These are phyloP conservation scores for Rhinella marina DNA, from an alignment of 2,797 vertebrate genomes.

Conservation along the genomic window DNA sequence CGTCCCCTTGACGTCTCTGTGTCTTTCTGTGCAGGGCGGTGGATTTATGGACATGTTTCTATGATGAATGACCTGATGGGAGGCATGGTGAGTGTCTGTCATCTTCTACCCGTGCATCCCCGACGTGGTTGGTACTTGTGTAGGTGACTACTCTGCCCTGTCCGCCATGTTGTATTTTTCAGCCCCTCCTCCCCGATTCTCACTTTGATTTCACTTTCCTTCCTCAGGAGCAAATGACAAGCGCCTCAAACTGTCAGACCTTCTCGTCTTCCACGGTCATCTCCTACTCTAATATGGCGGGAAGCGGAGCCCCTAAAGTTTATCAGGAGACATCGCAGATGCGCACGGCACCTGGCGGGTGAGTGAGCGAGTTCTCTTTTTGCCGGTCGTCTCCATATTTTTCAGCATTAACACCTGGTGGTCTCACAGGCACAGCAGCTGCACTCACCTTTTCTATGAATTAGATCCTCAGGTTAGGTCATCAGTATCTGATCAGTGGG, in stretches of 20 bases:
- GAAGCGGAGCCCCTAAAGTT: slow-evolving; percentile 85
- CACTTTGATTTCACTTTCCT: neutral
- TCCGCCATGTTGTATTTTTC: neutral
- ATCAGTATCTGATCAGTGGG: no score
- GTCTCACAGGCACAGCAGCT: no score
- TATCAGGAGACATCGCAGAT: slow-evolving; percentile 94
- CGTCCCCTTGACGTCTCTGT: neutral
- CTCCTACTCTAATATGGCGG: slow-evolving; percentile 90
- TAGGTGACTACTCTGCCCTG: neutral
- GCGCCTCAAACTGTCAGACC: slow-evolving; percentile 91
- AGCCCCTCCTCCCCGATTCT: neutral
- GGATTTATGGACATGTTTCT: slow-evolving; percentile 99
- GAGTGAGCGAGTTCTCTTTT: slow-evolving; percentile 74
- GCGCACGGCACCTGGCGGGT: slow-evolving; percentile 92
- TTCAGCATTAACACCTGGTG: no score
- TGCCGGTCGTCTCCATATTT: no score
- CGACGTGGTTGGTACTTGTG: neutral
- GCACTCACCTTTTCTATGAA: no score
- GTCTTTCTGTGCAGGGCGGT: slow-evolving; percentile 79
- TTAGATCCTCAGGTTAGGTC: no score
- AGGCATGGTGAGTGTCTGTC: slow-evolving; percentile 84
- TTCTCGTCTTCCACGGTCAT: slow-evolving; percentile 97
- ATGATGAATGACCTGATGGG: slow-evolving; percentile 99
- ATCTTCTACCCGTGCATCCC: neutral
- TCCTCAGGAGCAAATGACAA: slow-evolving; percentile 87